These are phyloP conservation scores for Pholis gunnellus DNA, from an alignment of 2,113 vertebrate species.

Conservation along the genomic window DNA sequence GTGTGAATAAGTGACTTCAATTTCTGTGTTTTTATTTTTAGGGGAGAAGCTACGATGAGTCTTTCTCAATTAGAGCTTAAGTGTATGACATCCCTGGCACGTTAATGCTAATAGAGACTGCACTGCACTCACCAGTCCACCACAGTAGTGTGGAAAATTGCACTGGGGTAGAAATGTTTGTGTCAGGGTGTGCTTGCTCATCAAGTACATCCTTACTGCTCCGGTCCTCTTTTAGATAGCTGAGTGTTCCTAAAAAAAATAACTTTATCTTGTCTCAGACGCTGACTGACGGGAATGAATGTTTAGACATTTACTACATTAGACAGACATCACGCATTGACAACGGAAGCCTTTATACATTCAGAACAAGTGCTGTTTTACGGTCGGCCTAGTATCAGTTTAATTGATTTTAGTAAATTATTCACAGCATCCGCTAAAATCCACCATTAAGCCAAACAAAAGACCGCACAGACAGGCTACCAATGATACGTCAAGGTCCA, in stretches of 20 bases:
- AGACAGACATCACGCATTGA: slow-evolving; percentile 26
- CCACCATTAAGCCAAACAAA: slow-evolving; percentile 26
- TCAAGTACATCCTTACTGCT: background rate
- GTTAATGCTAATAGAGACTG: slow-evolving; percentile 40
- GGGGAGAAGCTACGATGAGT: background rate
- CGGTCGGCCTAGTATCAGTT: slow-evolving; percentile 14
- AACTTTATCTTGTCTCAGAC: slow-evolving; percentile 10
- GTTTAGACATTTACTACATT: slow-evolving; percentile 21
- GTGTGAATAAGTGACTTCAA: slow-evolving; percentile 32
- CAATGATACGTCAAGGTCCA: background rate
- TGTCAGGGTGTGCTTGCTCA: slow-evolving; percentile 24
- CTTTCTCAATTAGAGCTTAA: slow-evolving; percentile 56
- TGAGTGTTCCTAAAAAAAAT: slow-evolving; percentile 8
- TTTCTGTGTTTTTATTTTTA: slow-evolving; percentile 9
- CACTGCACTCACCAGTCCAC: background rate
- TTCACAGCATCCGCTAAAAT: slow-evolving; percentile 27
- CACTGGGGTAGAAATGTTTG: slow-evolving; percentile 28
- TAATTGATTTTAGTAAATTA: slow-evolving; percentile 43
- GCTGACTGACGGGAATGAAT: slow-evolving; percentile 51
- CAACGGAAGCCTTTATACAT: slow-evolving; percentile 21
- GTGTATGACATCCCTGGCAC: slow-evolving; percentile 54
- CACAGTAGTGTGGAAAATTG: slow-evolving; percentile 30
- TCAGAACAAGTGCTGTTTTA: slow-evolving; percentile 22
- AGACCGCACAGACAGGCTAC: slow-evolving; percentile 6
- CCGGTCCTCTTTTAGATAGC: background rate